These are phyloP conservation scores for Oncorhynchus mykiss DNA, from an alignment of 2,113 vertebrate species.

Conservation along the genomic window DNA sequence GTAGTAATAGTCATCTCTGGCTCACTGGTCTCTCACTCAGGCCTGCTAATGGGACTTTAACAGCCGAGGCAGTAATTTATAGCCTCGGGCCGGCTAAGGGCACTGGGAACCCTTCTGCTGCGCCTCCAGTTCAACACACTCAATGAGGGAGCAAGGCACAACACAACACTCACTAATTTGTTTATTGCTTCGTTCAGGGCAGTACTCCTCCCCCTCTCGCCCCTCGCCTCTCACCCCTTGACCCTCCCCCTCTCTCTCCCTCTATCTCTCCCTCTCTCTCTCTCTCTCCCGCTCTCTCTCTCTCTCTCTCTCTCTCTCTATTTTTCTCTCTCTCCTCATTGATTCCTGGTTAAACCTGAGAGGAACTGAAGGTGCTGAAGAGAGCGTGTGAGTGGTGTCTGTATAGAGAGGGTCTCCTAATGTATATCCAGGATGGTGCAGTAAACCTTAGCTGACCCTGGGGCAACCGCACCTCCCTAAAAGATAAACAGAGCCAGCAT, in stretches of 20 bases:
- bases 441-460: constrained; percentile 59
- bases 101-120: constrained; percentile 66
- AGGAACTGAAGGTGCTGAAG: constrained; percentile 43
- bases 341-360: constrained; percentile 71
- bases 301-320: constrained; percentile 26
- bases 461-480: constrained; percentile 56
- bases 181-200: constrained; percentile 77
- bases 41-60: constrained; percentile 42
- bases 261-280: constrained; percentile 42
- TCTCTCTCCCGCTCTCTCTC: neutral
- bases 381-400: constrained; percentile 12
- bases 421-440: constrained; percentile 51
- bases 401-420: constrained; percentile 37
- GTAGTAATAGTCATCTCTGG: too few relatives aligned
- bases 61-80: constrained; percentile 72
- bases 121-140: constrained; percentile 70
- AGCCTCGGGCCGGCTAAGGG: constrained; percentile 41
- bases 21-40: constrained; percentile 8
- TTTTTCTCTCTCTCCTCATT: constrained; percentile 37
- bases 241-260: neutral
- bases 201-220: constrained; percentile 33
- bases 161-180: constrained; percentile 76
- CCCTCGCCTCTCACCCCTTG: neutral
- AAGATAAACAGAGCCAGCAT: constrained; percentile 61
- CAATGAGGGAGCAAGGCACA: constrained; percentile 51